Base-by-base conservation (phyloP, 2,113 vertebrate species). In the Phyllostomus discolor region DNA sequence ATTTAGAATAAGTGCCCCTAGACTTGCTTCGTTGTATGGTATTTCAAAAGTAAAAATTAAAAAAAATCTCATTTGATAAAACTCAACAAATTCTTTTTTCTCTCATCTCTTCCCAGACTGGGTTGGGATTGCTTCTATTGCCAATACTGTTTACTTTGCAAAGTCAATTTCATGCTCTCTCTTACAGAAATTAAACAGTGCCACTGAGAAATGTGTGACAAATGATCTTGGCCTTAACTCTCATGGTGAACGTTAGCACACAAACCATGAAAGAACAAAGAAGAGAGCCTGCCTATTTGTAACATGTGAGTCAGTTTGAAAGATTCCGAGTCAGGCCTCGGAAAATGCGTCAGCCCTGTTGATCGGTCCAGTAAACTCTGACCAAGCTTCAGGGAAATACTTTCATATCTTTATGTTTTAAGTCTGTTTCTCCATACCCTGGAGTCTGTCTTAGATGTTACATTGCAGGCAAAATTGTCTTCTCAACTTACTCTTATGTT, bases 181-280 rank as follows among this genome's bases (percentile, higher is more conserved):
- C 96, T 96, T 89, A 1, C 48, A 50, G 88, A 98, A 96, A 98
- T 95, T 95, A 98, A 97, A 95, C 26, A 93, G 1, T 86, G 43
- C 81, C 88, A 54, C 14, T 66, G 33, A 97, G 50, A 94, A 97
- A 94, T 94, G 28, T 33, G 22, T 66, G 92, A 82, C 82, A 95
- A 94, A 96, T 94, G 0, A 48, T 64, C 22, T 76, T 91, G 43
- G 57, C 41, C 17, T 95, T 87, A 83, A 83, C 7, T 75, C 66
- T 14, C 33, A 28, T 90, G 66, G 0, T 33, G 10, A 38, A 95
- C 93, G 33, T 92, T 96, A 57, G 93, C 50, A 95, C 97, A 80
- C 0, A 0, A 84, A 78, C 12, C 16, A 26, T 1, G 64, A 90
- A 91, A 35, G 12, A 94, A 46, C 66, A 83, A 81, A 82, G 70